A percentile compares a stretch with the other conserved stretches of the same genome.
phyloP scores from a whole-genome alignment of 2,113 vertebrate genomes.

The Paramisgurnus dabryanus region DNA sequence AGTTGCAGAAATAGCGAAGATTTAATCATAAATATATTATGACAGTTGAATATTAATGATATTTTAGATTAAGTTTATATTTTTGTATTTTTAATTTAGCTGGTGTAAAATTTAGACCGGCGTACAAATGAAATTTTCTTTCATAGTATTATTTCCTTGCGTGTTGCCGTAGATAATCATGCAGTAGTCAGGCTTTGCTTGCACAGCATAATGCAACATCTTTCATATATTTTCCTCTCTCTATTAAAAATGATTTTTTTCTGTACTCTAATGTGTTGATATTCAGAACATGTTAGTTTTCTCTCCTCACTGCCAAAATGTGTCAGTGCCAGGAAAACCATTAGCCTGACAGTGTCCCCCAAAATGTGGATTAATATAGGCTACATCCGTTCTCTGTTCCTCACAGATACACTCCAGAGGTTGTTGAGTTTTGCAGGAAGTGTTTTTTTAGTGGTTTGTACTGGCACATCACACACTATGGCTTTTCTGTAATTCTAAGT shows the following conservation, averaged over 20 bases:
- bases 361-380: constrained; percentile 54
- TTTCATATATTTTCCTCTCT: constrained; percentile 12
- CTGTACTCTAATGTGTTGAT: constrained; percentile 29
- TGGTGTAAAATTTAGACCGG: neutral
- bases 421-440: constrained; percentile 31
- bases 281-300: constrained; percentile 49
- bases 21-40: neutral
- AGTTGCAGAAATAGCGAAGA: neutral
- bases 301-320: constrained; percentile 40
- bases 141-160: neutral
- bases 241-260: neutral
- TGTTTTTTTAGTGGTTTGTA: constrained; percentile 36
- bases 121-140: neutral
- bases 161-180: neutral
- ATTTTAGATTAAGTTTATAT: neutral
- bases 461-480: constrained; percentile 38
- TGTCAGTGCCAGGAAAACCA: constrained; percentile 52
- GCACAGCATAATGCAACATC: neutral
- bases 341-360: constrained; percentile 54
- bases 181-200: neutral
- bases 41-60: neutral
- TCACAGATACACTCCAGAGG: constrained; percentile 2
- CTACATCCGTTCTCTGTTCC: constrained; percentile 33
- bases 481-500: constrained; percentile 35
- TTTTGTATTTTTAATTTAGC: neutral